A percentile compares a stretch with the other conserved stretches of the same genome.
phyloP scores from a whole-genome alignment of 1,140 invertebrate species.

The Heterodera carotae region DNA sequence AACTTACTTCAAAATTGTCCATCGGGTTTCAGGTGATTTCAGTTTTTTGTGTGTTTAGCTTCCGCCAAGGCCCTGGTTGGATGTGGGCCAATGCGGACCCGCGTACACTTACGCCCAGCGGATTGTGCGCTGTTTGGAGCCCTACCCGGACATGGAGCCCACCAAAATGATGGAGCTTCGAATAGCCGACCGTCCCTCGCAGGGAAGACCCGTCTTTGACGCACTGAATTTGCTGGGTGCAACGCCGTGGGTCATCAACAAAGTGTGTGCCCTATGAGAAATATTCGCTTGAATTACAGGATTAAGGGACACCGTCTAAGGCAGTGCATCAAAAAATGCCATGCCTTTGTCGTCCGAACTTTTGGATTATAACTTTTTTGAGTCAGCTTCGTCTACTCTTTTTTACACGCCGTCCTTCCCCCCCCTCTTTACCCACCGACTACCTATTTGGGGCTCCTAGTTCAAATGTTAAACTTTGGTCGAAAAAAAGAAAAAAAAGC shows the following conservation, averaged over 20 bases:
- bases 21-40: not conserved
- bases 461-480: too few relatives aligned
- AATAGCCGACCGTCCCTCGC: not conserved
- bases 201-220: slow-evolving; percentile 76
- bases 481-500: too few relatives aligned
- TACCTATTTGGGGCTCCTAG: too few relatives aligned
- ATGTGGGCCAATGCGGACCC: slow-evolving; percentile 46
- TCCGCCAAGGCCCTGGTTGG: slow-evolving; percentile 52
- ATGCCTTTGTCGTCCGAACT: too few relatives aligned
- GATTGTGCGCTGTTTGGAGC: slow-evolving; percentile 40
- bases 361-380: too few relatives aligned
- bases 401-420: too few relatives aligned
- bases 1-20: slow-evolving; percentile 16
- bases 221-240: slow-evolving; percentile 84
- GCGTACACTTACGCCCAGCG: slow-evolving; percentile 33
- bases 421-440: too few relatives aligned
- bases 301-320: too few relatives aligned
- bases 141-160: slow-evolving; percentile 34
- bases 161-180: slow-evolving; percentile 1
- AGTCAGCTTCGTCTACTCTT: too few relatives aligned
- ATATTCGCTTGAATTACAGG: slow-evolving; percentile 35
- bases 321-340: too few relatives aligned
- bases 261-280: slow-evolving; percentile 68
- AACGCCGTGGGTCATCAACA: slow-evolving; percentile 88
- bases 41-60: slow-evolving; percentile 34